These are phyloP conservation scores for Phrynosoma platyrhinos DNA, from an alignment of 2,113 vertebrate species.

Conservation along the genomic window DNA sequence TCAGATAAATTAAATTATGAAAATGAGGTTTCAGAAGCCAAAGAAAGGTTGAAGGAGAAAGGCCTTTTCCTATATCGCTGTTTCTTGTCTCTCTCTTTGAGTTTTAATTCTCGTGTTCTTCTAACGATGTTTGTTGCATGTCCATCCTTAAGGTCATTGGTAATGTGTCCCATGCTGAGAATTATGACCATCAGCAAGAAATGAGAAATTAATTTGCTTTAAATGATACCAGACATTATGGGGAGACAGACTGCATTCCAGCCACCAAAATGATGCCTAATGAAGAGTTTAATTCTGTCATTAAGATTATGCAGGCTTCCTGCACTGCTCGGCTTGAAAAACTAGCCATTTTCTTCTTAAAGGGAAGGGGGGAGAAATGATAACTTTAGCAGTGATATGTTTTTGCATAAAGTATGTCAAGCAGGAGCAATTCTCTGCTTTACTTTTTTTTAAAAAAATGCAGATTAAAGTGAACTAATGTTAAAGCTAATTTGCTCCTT, in stretches of 20 bases:
- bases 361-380: neutral
- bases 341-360: neutral
- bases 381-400: slow-evolving; percentile 14
- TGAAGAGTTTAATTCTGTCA: slow-evolving; percentile 65
- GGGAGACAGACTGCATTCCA: slow-evolving; percentile 61
- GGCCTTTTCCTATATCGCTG: neutral
- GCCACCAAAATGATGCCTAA: slow-evolving; percentile 70
- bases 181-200: slow-evolving; percentile 77
- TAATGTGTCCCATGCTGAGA: slow-evolving; percentile 73
- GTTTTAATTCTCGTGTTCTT: slow-evolving; percentile 48
- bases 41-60: slow-evolving; percentile 33
- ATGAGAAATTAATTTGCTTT: slow-evolving; percentile 84
- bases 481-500: neutral
- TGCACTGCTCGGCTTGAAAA: slow-evolving; percentile 4
- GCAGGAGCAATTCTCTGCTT: neutral
- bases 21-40: slow-evolving; percentile 60
- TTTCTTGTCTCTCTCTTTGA: neutral
- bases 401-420: slow-evolving; percentile 23
- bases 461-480: neutral
- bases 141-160: slow-evolving; percentile 75
- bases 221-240: slow-evolving; percentile 76
- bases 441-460: neutral
- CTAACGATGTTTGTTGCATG: slow-evolving; percentile 65
- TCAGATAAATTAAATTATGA: slow-evolving; percentile 63
- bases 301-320: slow-evolving; percentile 36